Base-by-base conservation (phyloP, 53 echinoderm and acorn worm species). In the Astropecten irregularis region DNA sequence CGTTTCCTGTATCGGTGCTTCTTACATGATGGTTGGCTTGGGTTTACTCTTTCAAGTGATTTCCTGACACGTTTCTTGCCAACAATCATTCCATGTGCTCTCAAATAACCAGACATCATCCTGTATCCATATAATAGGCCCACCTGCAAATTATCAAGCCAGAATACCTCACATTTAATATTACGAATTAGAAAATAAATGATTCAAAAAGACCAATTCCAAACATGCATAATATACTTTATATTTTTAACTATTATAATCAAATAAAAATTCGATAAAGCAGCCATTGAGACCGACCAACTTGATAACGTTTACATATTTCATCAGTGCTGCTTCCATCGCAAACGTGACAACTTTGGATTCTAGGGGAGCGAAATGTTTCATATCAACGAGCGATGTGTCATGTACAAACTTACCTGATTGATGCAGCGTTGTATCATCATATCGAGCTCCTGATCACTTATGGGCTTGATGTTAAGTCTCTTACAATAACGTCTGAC, bases 91-190 rank as follows among this genome's bases (percentile, higher is more conserved):
- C 65, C 39, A 16, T 65, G 27, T 0, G 65, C 65, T 4, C 22
- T 36, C 20, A 65, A 9, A 37, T 65, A 65, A 9, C 65, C 65
- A 11, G 20, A 11, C 36, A 65, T 36, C 39, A 65, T 38, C 39
- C 65, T 65, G 10, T 37, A 20, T 3, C 65, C 65, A 65, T 65
- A 65, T 36, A 33, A 36, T 34, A 36, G 64, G 35, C 64, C 64
- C 13, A 64, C 35, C 64, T 64, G 64, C 64, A 64, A 4, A 11
- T 13, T 15, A 2, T 34, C 15, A 16, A 64, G 16, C 8, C 10
- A n/a, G 4, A 13, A 10, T 34, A 32, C n/a, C 18, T 22, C 26
- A 19, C 20, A 22, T 57, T 1, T 19, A 57, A 2, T 57, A 19
- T 9, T 19, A 57, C 22, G 20, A 25, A 9, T 20, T 11, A 11